phyloP scores from a whole-genome alignment of 2,888 invertebrate species.

The Sipha maydis region DNA sequence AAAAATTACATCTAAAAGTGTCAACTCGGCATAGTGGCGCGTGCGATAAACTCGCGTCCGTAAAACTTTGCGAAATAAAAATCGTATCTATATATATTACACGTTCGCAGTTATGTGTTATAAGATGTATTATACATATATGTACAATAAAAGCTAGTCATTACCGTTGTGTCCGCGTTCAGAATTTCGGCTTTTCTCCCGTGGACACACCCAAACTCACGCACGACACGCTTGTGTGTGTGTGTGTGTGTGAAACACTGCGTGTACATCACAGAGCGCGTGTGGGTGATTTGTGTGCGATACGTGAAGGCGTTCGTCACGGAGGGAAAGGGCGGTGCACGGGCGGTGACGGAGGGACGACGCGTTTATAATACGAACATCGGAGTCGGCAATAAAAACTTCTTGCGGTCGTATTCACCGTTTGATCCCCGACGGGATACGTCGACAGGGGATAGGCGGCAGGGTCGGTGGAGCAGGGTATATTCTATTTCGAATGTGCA shows the following conservation, averaged over 20 bases:
- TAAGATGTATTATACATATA: not conserved
- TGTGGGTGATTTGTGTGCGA: constrained; percentile 35
- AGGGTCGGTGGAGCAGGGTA: not conserved
- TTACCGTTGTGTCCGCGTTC: not conserved
- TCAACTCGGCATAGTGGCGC: not conserved
- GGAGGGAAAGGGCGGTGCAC: not conserved
- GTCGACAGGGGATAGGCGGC: not conserved
- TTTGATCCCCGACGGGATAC: not conserved
- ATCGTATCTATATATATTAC: not conserved
- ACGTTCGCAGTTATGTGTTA: not conserved
- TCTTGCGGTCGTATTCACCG: constrained; percentile 18
- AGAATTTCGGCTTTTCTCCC: not conserved
- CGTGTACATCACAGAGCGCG: not conserved
- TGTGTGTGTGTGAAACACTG: not conserved
- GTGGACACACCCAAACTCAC: not conserved
- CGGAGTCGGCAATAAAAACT: constrained; percentile 41
- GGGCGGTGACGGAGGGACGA: not conserved
- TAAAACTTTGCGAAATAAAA: constrained; percentile 1
- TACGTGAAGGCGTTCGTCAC: not conserved
- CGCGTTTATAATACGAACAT: constrained; percentile 8
- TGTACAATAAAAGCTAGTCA: not conserved
- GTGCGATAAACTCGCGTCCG: not conserved
- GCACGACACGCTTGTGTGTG: not conserved
- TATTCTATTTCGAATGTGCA: constrained; percentile 43
- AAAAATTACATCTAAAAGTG: not conserved